A percentile compares a stretch with the other conserved stretches of the same genome.
Evolutionary conservation across 2,113 vertebrate genomes (phyloP).

Genomic region (Aramus guarauna): DNA sequence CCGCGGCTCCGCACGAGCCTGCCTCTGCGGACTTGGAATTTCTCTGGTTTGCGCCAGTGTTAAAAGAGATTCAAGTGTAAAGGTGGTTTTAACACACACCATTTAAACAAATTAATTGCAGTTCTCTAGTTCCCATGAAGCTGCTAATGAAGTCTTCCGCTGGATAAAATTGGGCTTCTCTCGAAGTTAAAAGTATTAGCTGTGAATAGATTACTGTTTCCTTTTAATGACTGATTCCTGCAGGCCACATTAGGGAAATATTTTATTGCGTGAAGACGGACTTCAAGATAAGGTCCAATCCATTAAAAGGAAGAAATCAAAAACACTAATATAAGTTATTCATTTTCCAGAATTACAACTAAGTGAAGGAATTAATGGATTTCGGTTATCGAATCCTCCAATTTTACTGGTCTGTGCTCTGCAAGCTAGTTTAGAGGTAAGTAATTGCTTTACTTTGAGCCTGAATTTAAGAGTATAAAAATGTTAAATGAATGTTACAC

Average conservation of each 20-base stretch:
- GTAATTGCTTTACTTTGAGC: slow-evolving; percentile 32
- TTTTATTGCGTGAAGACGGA: neutral
- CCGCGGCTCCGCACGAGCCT: rapidly evolving
- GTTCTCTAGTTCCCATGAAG: slow-evolving; percentile 32
- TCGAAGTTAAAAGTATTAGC: slow-evolving; percentile 23
- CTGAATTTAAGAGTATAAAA: neutral
- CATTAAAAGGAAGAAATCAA: slow-evolving; percentile 31
- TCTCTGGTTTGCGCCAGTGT: slow-evolving; percentile 6
- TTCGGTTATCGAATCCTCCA: slow-evolving; percentile 93
- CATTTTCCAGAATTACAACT: slow-evolving; percentile 83
- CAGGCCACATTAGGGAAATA: slow-evolving; percentile 30
- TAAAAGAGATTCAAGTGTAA: slow-evolving; percentile 45
- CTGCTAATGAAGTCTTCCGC: slow-evolving; percentile 55
- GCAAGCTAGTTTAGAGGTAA: slow-evolving; percentile 94
- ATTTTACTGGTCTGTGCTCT: slow-evolving; percentile 89
- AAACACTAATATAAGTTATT: slow-evolving; percentile 38
- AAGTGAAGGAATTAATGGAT: slow-evolving; percentile 86
- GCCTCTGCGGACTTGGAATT: slow-evolving; percentile 36
- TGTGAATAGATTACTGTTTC: slow-evolving; percentile 28
- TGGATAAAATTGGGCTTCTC: slow-evolving; percentile 30
- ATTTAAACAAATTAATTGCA: slow-evolving; percentile 57
- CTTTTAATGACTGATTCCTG: slow-evolving; percentile 36
- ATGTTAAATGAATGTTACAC: neutral
- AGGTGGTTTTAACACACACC: slow-evolving; percentile 35
- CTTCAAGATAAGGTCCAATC: slow-evolving; percentile 35